Percentiles rank a stretch among this genome's conserved stretches.
phyloP scores from a whole-genome alignment of 2,113 vertebrate genomes.

The Aythya baeri region DNA sequence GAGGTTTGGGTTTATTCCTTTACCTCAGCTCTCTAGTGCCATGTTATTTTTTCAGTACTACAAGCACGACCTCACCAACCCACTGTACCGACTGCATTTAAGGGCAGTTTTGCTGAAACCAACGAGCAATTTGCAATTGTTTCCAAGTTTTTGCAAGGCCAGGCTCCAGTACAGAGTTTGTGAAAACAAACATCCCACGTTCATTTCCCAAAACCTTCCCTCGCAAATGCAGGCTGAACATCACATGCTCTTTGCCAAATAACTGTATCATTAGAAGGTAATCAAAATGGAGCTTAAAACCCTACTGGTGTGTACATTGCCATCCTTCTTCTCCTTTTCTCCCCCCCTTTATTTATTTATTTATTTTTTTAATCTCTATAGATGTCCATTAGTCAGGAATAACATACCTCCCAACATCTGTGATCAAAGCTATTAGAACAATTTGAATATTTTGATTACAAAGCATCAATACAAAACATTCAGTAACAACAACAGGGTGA shows the following conservation, averaged over 20 bases:
- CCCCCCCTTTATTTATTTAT: not conserved
- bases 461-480: constrained; percentile 39
- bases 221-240: not conserved
- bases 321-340: not conserved
- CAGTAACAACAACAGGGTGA: constrained; percentile 31
- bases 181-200: not conserved
- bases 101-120: not conserved
- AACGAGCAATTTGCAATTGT: not conserved
- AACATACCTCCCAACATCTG: constrained; percentile 32
- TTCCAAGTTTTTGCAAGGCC: not conserved
- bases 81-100: not conserved
- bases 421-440: constrained; percentile 50
- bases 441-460: constrained; percentile 64
- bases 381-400: constrained; percentile 3
- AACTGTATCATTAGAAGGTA: not conserved
- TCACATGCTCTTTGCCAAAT: not conserved
- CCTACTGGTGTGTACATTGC: not conserved
- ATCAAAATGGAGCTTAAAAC: constrained; percentile 8
- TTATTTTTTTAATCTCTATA: not conserved
- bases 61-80: not conserved
- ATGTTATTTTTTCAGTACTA: constrained; percentile 2
- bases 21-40: not conserved
- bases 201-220: not conserved
- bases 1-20: constrained; percentile 41
- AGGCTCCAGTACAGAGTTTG: not conserved